phyloP scores from a whole-genome alignment of 2,797 vertebrate genomes.

The Pseudochaenichthys georgianus region DNA sequence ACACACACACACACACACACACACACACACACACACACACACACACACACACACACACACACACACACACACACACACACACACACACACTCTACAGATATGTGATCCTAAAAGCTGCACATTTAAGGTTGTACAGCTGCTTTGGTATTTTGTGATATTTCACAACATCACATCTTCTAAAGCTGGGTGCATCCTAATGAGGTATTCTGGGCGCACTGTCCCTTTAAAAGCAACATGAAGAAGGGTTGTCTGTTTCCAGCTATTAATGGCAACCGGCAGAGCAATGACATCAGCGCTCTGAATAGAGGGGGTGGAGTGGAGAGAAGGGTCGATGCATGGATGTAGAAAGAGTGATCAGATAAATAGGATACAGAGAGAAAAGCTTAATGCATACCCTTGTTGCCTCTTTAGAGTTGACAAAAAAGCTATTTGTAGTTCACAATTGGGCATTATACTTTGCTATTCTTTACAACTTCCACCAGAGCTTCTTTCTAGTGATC shows the following conservation, averaged over 20 bases:
- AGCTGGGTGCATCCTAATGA: slow-evolving; percentile 32
- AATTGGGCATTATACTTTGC: slow-evolving; percentile 23
- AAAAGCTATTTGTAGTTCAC: slow-evolving; percentile 52
- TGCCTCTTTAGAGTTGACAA: slow-evolving; percentile 32
- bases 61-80: too few species aligned
- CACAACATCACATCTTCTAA: slow-evolving; percentile 21
- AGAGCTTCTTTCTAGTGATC: slow-evolving; percentile 33
- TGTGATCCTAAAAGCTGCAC: slow-evolving; percentile 7
- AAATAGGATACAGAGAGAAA: slow-evolving; percentile 21
- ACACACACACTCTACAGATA: slow-evolving; percentile 22
- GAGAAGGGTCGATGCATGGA: slow-evolving; percentile 41
- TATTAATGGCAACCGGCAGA: slow-evolving; percentile 81
- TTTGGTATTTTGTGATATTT: slow-evolving; percentile 1
- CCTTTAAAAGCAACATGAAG: slow-evolving; percentile 81
- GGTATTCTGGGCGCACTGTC: slow-evolving; percentile 66
- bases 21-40: too few species aligned
- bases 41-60: too few species aligned
- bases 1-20: too few species aligned
- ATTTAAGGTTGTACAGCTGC: slow-evolving; percentile 8
- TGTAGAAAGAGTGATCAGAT: slow-evolving; percentile 50
- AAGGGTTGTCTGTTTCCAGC: slow-evolving; percentile 81
- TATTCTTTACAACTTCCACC: slow-evolving; percentile 26
- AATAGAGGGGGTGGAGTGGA: slow-evolving; percentile 58
- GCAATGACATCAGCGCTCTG: slow-evolving; percentile 85
- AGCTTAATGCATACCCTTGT: slow-evolving; percentile 12